Base-by-base conservation (phyloP, 2,888 invertebrate species). In the Plusia festucae region DNA sequence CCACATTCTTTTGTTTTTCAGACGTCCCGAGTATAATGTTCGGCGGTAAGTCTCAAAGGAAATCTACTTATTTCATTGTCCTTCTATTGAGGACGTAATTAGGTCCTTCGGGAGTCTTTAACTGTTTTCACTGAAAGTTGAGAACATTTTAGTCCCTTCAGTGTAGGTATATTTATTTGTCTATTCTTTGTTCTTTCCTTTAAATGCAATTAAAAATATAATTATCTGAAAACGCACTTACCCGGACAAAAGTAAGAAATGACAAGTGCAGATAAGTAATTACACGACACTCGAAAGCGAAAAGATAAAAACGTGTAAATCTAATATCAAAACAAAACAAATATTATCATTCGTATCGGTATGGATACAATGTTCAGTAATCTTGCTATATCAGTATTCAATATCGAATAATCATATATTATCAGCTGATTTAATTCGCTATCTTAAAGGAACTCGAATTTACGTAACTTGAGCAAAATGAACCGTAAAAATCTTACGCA, bases 371-470 rank as follows among this genome's bases (percentile, higher is more conserved):
- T 53, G 51, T 66, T 49, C 61, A 62, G 53, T 70, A 68, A 64
- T 68, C 63, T 68, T 22, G 13, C 32, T 32, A 59, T 65, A 72
- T 66, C 75, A 70, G 22, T 22, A 11, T 58, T 62, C 55, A 75
- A 60, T 64, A 58, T 57, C 18, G 59, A 58, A 60, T 59, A 55
- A 66, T 75, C 61, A 65, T 65, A 59, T 61, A n/a, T 74, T 78
- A 70, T 78, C 70, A 32, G 1, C 22, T 52, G 64, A 74, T 77
- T 58, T 46, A 46, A 69, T 63, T 64, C 5, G 20, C 54, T 71
- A 79, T 66, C 53, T 64, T 58, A 58, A 49, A 55, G 64, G 49
- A 70, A 72, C 78, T 63, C 55, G 53, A 70, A 52, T 70, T 60
- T 60, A 15, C 11, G 65, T 57, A 76, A 65, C 65, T 34, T 18